These are phyloP conservation scores for Caenorhabditis zanzibari DNA, from an alignment of 2,888 invertebrate species.

Conservation along the genomic window DNA sequence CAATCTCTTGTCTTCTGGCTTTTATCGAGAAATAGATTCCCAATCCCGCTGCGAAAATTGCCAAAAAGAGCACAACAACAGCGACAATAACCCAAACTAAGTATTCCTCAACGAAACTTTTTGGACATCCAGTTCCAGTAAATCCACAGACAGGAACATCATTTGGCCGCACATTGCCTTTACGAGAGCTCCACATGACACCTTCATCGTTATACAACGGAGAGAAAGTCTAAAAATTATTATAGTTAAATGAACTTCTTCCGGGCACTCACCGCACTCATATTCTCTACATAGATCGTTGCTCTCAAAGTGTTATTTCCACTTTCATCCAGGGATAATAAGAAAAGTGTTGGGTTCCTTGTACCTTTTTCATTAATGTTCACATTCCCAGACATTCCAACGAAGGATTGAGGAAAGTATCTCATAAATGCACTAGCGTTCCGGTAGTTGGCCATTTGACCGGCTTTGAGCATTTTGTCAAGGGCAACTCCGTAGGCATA, in stretches of 20 bases:
- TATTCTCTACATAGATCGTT: constrained; percentile 54
- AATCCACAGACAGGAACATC: constrained; percentile 71
- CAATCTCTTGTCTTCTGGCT: constrained; percentile 62
- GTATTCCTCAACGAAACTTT: constrained; percentile 66
- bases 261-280: constrained; percentile 52
- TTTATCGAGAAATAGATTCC: constrained; percentile 54
- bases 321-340: constrained; percentile 44
- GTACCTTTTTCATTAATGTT: constrained; percentile 56
- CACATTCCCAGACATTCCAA: constrained; percentile 64
- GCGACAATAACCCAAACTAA: constrained; percentile 67
- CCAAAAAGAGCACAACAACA: constrained; percentile 54
- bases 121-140: constrained; percentile 66
- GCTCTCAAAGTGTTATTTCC: constrained; percentile 46
- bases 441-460: constrained; percentile 46
- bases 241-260: neutral
- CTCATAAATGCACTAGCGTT: constrained; percentile 46
- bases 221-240: constrained; percentile 29
- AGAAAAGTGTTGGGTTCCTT: constrained; percentile 60
- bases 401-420: constrained; percentile 44
- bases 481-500: constrained; percentile 63
- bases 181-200: constrained; percentile 46
- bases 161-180: constrained; percentile 18
- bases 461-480: constrained; percentile 62
- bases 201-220: constrained; percentile 52
- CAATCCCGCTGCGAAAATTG: constrained; percentile 41